Base-by-base conservation (phyloP, 2,797 vertebrate species). In the Diglossa cyanea region DNA sequence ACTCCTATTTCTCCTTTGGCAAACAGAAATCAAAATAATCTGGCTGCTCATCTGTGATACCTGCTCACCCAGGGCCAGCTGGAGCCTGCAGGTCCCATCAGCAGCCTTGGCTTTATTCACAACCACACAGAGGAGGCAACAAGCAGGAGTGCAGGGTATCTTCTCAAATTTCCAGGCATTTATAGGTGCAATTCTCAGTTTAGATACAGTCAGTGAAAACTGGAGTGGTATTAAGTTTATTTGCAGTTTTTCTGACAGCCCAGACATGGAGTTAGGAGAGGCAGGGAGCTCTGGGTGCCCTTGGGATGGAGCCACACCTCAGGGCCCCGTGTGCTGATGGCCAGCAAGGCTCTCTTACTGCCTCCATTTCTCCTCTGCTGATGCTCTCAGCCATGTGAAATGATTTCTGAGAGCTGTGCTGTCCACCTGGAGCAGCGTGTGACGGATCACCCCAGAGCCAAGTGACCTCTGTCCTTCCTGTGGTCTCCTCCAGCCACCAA, bases 41-140 rank as follows among this genome's bases (percentile, higher is more conserved):
- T 88, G 65, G 17, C 55, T 78, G 88, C 63, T 95, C 83, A 77
- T 80, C 73, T 91, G 88, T 51, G 76, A 7, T 93, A 91, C 88
- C 90, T 95, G 93, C n/a, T 75, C 50, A 73, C 12, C 50, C 37
- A 65, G 82, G 88, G 73, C 51, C 86, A 84, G 70, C 70, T 72
- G 68, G 70, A 84, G 70, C n/a, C 84, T 5, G 3, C 68, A 47
- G 85, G 68, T 77, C 65, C 6, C 28, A 42, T 0, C 20, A 26
- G 51, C 17, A 15, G 25, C 7, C 2, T 14, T 12, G 13, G 47
- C 39, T 85, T 60, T 6, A 40, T 16, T 61, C 44, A 75, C 47
- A 65, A 47, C 54, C 85, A 60, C 55, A 13, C 15, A 30, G 39
- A 39, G 63, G 10, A 84, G 62, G 60, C 79, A 63, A 14, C n/a